Evolutionary conservation across 1,140 invertebrate genomes (phyloP).

Genomic region (Heterodera carotae): DNA sequence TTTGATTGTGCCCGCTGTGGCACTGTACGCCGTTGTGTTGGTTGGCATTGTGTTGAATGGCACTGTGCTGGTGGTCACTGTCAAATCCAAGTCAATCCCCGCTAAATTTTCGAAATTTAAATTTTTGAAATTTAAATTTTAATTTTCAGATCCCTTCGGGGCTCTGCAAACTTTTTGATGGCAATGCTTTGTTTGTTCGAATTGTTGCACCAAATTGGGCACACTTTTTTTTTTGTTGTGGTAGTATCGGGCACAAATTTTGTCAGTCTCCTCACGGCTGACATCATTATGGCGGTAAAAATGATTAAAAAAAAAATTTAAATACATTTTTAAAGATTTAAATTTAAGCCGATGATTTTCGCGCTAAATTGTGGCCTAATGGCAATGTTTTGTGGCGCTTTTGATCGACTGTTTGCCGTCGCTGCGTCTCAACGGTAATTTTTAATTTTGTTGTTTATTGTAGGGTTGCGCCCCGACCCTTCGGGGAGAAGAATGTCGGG

Average conservation of each 20-base stretch:
- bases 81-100: neutral
- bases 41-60: constrained; percentile 15
- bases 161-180: no score
- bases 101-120: neutral
- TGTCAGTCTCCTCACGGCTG: neutral
- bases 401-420: no score
- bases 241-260: constrained; percentile 3
- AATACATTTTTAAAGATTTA: neutral
- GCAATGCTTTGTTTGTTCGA: no score
- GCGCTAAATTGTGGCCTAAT: neutral
- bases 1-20: constrained; percentile 10
- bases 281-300: neutral
- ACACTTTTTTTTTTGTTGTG: constrained; percentile 6
- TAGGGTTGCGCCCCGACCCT: no score
- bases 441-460: no score
- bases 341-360: neutral
- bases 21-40: neutral
- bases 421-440: neutral
- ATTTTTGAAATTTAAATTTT: neutral
- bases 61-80: constrained; percentile 5
- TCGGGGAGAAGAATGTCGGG: no score
- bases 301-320: neutral
- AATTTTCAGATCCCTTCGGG: neutral
- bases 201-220: constrained; percentile 14
- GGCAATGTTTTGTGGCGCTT: no score